Percentiles rank a stretch among this genome's conserved stretches.
Evolutionary conservation across 23 tunicate species (phyloP).

Genomic region (Halocynthia roretzi): DNA sequence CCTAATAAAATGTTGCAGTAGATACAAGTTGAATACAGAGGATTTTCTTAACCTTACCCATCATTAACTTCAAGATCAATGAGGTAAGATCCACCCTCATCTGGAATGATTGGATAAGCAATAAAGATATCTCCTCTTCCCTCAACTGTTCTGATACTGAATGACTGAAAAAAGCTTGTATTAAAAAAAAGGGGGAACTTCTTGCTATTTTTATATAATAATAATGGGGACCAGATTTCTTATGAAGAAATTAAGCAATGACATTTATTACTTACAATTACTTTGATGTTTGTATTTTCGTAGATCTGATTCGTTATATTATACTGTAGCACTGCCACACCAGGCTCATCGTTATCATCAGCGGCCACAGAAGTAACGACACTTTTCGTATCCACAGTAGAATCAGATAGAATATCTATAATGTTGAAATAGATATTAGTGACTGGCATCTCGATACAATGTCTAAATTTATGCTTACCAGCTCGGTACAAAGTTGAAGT

Average conservation of each 20-base stretch:
- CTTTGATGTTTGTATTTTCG: too few species aligned
- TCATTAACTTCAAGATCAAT: slow-evolving; percentile 34
- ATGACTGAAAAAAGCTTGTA: slow-evolving; percentile 14
- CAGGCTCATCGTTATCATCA: slow-evolving; percentile 29
- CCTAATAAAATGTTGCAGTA: background rate
- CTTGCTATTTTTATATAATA: too few species aligned
- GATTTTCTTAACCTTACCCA: slow-evolving; percentile 18
- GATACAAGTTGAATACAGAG: background rate
- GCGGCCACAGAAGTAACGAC: slow-evolving; percentile 33
- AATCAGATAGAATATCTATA: slow-evolving; percentile 38
- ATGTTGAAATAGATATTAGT: background rate
- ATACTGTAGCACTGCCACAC: slow-evolving; percentile 22
- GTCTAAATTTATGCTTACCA: slow-evolving; percentile 15
- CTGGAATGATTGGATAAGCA: slow-evolving; percentile 8
- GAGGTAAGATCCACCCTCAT: slow-evolving; percentile 24
- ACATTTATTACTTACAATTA: too few species aligned
- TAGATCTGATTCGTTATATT: too few species aligned
- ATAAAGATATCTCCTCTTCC: slow-evolving; percentile 29
- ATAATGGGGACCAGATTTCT: too few species aligned
- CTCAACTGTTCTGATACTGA: slow-evolving; percentile 5
- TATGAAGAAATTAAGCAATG: too few species aligned
- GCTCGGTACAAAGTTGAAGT: slow-evolving; percentile 1
- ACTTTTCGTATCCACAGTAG: slow-evolving; percentile 10
- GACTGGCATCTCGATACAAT: background rate
- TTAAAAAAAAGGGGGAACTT: slow-evolving; percentile 16